Base-by-base conservation (phyloP, 2,113 vertebrate species). In the Phaetusa simplex region DNA sequence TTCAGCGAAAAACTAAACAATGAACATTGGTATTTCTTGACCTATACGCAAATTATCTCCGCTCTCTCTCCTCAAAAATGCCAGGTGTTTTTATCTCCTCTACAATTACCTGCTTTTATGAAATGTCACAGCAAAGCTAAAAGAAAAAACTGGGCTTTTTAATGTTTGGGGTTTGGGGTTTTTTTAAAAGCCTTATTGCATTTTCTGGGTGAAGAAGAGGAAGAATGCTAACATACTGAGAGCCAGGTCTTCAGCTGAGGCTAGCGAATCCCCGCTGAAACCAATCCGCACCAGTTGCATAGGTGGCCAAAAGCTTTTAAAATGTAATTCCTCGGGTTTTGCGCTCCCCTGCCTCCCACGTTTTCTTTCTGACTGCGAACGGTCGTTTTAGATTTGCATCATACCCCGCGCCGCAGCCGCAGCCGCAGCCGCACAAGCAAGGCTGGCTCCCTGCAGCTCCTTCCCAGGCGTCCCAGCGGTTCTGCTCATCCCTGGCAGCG, bases 381-480 rank as follows among this genome's bases (percentile, higher is more conserved):
- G 14, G 19, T 62, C 5, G 2, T 2, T 43, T 22, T 29, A 38
- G 64, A 19, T 11, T 34, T 13, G 27, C 38, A 11, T 29, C 43
- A 13, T 1, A 18, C 26, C 11, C n/a, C 2, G 10, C 15, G 70
- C 29, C 36, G 7, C 32, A 50, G 53, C 74, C 2, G 2, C 36
- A 38, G 70, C 29, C 36, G 7, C 32, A 50, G 53, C 74, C 2
- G 2, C 36, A 38, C 7, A 3, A 29, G 45, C n/a, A 34, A 20
- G 34, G 26, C 47, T 53, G 38, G 38, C 7, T 6, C 21, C 20
- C 8, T 32, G 3, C 26, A 16, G 47, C n/a, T 12, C 2, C 3
- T 32, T 49, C 49, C 40, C 55, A 3, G 18, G 26, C 30, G 5
- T 6, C 4, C 1, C 5, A 8, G 66, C 2, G 0, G 42, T 24